phyloP scores from a whole-genome alignment of 2,888 invertebrate genomes.

The Drosophila tanythrix region DNA sequence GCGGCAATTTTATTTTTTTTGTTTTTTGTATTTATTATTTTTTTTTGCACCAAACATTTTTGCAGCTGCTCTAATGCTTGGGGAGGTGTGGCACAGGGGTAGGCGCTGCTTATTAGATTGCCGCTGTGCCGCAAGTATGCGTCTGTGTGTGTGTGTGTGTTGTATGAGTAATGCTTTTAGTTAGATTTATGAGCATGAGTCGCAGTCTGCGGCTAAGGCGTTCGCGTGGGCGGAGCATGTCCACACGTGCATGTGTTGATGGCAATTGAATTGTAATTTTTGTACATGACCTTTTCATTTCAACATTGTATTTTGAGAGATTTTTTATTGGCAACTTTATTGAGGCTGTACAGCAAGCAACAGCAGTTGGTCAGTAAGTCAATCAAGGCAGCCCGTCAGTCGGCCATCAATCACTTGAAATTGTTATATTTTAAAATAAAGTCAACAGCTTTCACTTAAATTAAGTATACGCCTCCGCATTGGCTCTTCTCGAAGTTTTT shows the following conservation, averaged over 20 bases:
- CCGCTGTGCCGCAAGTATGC: neutral
- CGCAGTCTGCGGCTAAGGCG: constrained; percentile 12
- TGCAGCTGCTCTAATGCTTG: constrained; percentile 40
- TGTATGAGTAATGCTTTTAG: constrained; percentile 41
- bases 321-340: constrained; percentile 45
- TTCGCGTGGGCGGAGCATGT: neutral
- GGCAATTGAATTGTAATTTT: constrained; percentile 73
- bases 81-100: constrained; percentile 29
- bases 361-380: constrained; percentile 47
- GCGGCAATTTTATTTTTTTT: constrained; percentile 28
- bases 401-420: constrained; percentile 46
- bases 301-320: constrained; percentile 3
- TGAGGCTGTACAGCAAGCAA: constrained; percentile 6
- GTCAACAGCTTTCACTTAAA: constrained; percentile 1
- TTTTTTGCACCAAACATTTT: constrained; percentile 20
- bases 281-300: constrained; percentile 51
- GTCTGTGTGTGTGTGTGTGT: constrained; percentile 5
- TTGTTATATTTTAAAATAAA: constrained; percentile 17
- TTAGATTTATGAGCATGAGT: constrained; percentile 50
- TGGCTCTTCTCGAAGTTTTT: neutral
- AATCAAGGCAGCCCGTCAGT: constrained; percentile 2
- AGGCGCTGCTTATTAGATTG: constrained; percentile 65
- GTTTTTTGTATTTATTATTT: neutral
- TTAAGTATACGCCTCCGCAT: constrained; percentile 40
- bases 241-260: constrained; percentile 46